A percentile compares a stretch with the other conserved stretches of the same genome.
Conservation (phyloP, 2,113 vertebrate genomes). For the Semnornis frantzii region DNA sequence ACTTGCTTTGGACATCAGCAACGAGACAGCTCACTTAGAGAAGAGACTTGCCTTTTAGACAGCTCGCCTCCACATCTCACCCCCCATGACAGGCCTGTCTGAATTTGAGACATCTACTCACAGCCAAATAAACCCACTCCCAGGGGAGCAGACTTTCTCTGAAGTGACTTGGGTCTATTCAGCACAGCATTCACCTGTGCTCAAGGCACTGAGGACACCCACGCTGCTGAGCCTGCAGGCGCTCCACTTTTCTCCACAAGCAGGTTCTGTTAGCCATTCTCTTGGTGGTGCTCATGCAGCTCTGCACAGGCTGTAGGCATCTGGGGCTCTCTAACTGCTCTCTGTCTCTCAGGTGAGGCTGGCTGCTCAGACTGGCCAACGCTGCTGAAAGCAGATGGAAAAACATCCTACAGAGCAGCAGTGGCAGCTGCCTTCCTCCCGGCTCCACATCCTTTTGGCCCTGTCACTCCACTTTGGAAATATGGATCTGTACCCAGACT, state of each 20-base stretch:
- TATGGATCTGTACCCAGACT: neutral
- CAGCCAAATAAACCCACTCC: neutral
- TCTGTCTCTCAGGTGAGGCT: neutral
- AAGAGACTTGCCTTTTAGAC: neutral
- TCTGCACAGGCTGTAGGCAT: neutral
- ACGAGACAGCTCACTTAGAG: neutral
- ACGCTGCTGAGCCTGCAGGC: accelerated
- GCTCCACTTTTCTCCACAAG: neutral
- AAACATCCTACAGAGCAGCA: neutral
- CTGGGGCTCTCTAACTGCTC: neutral
- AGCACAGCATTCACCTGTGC: neutral
- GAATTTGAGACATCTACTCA: neutral
- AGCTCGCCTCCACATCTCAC: neutral
- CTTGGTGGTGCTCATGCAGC: neutral
- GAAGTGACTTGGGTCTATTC: neutral
- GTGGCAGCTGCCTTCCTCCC: neutral
- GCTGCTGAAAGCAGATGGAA: neutral
- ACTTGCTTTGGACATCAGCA: neutral
- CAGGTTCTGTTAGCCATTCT: neutral
- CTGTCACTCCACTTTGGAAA: neutral
- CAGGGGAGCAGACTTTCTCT: neutral
- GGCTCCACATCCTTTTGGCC: neutral
- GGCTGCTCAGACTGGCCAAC: neutral
- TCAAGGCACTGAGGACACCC: neutral
- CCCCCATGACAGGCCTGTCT: neutral